These are phyloP conservation scores for Antennarius maculatus DNA, from an alignment of 2,797 vertebrate species.

Conservation along the genomic window DNA sequence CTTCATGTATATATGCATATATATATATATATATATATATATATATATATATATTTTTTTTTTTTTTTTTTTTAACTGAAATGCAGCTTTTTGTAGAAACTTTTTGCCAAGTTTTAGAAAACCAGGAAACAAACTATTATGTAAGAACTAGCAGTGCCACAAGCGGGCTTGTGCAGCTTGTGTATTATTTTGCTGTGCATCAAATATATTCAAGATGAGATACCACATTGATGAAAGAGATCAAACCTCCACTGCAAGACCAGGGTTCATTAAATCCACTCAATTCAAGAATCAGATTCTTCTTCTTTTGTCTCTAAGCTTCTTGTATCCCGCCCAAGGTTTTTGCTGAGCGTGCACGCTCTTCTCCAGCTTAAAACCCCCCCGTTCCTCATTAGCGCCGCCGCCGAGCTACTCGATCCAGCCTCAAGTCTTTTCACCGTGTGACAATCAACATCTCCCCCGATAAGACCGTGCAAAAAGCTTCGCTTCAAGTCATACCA, in stretches of 20 bases:
- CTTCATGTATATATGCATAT: too few species aligned
- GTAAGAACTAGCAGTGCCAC: slow-evolving; percentile 3
- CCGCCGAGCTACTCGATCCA: slow-evolving; percentile 46
- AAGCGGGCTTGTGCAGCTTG: slow-evolving; percentile 32
- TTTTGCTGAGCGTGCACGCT: slow-evolving; percentile 67
- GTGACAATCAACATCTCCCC: slow-evolving; percentile 62
- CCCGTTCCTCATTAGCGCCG: slow-evolving; percentile 66
- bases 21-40: too few species aligned
- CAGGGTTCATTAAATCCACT: slow-evolving; percentile 69
- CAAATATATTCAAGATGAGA: slow-evolving; percentile 48
- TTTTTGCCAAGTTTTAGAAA: neutral
- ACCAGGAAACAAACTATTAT: neutral
- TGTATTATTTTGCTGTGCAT: slow-evolving; percentile 11
- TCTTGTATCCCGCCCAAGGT: slow-evolving; percentile 63
- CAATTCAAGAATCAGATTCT: slow-evolving; percentile 67
- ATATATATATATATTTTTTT: too few species aligned
- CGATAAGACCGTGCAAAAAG: slow-evolving; percentile 43
- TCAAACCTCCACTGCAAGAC: slow-evolving; percentile 53
- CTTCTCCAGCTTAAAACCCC: slow-evolving; percentile 60
- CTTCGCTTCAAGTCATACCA: slow-evolving; percentile 18
- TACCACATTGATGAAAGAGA: slow-evolving; percentile 61
- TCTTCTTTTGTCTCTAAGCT: slow-evolving; percentile 71
- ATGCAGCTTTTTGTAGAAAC: neutral
- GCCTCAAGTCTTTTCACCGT: slow-evolving; percentile 55
- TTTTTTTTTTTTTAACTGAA: too few species aligned